Base-by-base conservation (phyloP, 92 coral and sea anemone species). In the Parazoanthus darwini region DNA sequence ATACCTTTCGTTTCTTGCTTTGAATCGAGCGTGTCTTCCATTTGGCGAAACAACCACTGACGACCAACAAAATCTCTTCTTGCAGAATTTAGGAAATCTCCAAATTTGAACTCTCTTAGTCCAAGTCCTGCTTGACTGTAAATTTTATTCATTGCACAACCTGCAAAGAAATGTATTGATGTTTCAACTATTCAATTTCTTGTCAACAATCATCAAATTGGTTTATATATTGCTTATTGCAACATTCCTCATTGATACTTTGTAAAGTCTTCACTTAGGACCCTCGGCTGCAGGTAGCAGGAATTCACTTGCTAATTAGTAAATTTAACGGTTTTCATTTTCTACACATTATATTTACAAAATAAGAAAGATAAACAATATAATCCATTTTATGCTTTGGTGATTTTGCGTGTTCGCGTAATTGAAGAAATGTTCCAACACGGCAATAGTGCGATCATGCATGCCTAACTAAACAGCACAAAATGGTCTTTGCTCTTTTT, bases 1-100 rank as follows among this genome's bases (percentile, higher is more conserved):
- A 92, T 88, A 65, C 94, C 94, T 73, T 82, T 18, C 13, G 82
- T 44, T 74, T 51, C 79, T 58, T 58, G 14, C 18, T 1, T 72
- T 4, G 74, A 51, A 38, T 59, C 78, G 46, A 91, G 58, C 3
- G 82, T 42, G 65, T 82, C 84, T 74, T 90, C 96, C 9, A 94
- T 2, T 22, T 92, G 91, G 36, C 91, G 86, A 59, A 87, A 94
- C 15, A 94, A 71, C 96, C 96, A 94, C 2, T 66, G 90, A 18
- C 96, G 92, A 5, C 94, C 94, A 35, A 90, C 88, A 37, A 94
- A 94, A 50, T 85, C 50, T 15, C 63, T 81, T 15, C 82, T 86
- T 3, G 93, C 91, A 0, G 81, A 78, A 38, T 56, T 84, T 38
- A 91, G 72, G 46, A 78, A 91, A 51, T 91, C 85, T 35, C 81